A percentile compares a stretch with the other conserved stretches of the same genome.
Evolutionary conservation across 2,113 vertebrate species (phyloP).

Genomic region (Cebidichthys violaceus): DNA sequence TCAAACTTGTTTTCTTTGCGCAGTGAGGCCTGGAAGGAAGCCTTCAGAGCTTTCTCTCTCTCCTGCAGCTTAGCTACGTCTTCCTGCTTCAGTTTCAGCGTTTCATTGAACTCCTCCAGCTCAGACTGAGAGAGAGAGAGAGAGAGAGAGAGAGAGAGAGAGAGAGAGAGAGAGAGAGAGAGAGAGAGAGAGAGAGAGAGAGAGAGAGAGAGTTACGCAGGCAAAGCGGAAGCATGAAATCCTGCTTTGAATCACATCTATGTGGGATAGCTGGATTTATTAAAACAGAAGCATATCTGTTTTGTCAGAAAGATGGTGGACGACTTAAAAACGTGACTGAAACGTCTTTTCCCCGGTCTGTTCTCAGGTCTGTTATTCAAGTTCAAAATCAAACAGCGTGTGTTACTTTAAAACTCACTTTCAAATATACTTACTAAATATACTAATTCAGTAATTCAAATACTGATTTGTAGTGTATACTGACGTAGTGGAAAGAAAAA

Average conservation of each 20-base stretch:
- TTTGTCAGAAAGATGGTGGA: background rate
- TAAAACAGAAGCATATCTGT: background rate
- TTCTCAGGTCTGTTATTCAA: background rate
- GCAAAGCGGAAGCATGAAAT: background rate
- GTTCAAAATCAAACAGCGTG: background rate
- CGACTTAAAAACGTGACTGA: background rate
- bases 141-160: background rate
- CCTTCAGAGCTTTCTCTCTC: conserved; percentile 82
- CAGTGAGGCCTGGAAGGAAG: conserved; percentile 86
- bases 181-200: background rate
- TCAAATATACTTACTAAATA: background rate
- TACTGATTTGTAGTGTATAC: background rate
- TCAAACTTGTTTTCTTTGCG: conserved; percentile 90
- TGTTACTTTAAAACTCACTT: background rate
- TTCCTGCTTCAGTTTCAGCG: conserved; percentile 85
- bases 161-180: background rate
- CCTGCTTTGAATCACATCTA: background rate
- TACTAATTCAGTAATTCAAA: background rate
- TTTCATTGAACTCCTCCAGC: conserved; percentile 82
- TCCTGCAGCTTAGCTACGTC: conserved; percentile 87
- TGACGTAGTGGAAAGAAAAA: too few relatives aligned
- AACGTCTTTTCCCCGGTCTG: background rate
- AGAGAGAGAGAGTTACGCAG: background rate
- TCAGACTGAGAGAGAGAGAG: conserved; percentile 77
- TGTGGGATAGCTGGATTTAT: background rate